Percentiles rank a stretch among this genome's conserved stretches.
Conservation (phyloP, 1,140 invertebrate species). For the Drosophila murphyi region DNA sequence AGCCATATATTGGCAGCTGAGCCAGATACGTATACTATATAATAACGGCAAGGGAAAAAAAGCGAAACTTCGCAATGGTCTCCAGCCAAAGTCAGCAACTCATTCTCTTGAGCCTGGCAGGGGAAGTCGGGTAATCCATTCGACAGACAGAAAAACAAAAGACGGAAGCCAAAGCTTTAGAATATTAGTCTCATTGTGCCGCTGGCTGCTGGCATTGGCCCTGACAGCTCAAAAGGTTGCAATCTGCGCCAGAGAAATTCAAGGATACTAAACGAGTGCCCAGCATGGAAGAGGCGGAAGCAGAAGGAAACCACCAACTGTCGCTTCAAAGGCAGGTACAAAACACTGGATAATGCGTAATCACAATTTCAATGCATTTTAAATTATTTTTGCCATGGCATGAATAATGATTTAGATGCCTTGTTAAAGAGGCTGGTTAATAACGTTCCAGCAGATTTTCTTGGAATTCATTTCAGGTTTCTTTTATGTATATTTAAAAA, state of each 20-base stretch:
- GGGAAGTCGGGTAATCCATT: constrained; percentile 14
- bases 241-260: constrained; percentile 23
- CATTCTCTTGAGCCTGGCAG: background rate
- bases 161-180: constrained; percentile 22
- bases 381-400: constrained; percentile 45
- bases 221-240: constrained; percentile 37
- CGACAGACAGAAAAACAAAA: constrained; percentile 32
- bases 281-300: background rate
- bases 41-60: constrained; percentile 29
- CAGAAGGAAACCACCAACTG: background rate
- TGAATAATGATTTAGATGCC: background rate
- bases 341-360: background rate
- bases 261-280: constrained; percentile 28
- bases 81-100: constrained; percentile 1
- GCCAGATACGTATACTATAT: constrained; percentile 17
- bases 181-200: constrained; percentile 26
- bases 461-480: too few species aligned
- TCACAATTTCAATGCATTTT: constrained; percentile 49
- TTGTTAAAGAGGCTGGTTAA: background rate
- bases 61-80: constrained; percentile 41
- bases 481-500: too few species aligned
- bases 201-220: constrained; percentile 59
- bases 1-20: constrained; percentile 29
- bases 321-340: background rate
- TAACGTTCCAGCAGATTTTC: background rate